Evolutionary conservation across 2,113 vertebrate species (phyloP).

Genomic region (Oncorhynchus gorbuscha): DNA sequence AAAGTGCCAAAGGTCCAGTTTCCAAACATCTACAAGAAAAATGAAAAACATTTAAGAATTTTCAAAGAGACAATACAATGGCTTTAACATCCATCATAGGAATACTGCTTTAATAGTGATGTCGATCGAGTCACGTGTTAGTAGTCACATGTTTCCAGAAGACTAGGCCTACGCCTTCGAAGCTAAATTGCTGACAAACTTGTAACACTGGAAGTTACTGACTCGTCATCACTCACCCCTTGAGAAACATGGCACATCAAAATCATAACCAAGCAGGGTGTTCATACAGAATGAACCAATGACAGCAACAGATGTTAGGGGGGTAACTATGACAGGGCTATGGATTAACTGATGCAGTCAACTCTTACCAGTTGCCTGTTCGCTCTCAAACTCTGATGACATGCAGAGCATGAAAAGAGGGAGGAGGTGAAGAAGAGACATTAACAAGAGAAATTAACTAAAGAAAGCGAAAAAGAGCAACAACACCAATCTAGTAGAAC

Average conservation of each 20-base stretch:
- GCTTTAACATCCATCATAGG: too few relatives aligned
- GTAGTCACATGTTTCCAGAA: too few relatives aligned
- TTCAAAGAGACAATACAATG: too few relatives aligned
- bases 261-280: not conserved
- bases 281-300: not conserved
- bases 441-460: constrained; percentile 70
- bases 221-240: too few relatives aligned
- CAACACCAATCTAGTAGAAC: not conserved
- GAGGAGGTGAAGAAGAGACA: constrained; percentile 55
- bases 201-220: too few relatives aligned
- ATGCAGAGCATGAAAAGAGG: constrained; percentile 81
- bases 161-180: too few relatives aligned
- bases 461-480: constrained; percentile 49
- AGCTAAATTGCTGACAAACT: too few relatives aligned
- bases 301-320: not conserved
- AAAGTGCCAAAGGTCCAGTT: constrained; percentile 98
- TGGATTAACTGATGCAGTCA: constrained; percentile 60
- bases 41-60: not conserved
- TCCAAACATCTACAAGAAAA: constrained; percentile 89
- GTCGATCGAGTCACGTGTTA: too few relatives aligned
- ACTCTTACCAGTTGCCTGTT: constrained; percentile 94
- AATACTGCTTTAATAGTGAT: too few relatives aligned
- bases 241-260: not conserved
- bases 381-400: constrained; percentile 89
- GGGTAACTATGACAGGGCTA: constrained; percentile 26